Conservation (phyloP, 2,113 vertebrate genomes). For the Gallinago media region DNA sequence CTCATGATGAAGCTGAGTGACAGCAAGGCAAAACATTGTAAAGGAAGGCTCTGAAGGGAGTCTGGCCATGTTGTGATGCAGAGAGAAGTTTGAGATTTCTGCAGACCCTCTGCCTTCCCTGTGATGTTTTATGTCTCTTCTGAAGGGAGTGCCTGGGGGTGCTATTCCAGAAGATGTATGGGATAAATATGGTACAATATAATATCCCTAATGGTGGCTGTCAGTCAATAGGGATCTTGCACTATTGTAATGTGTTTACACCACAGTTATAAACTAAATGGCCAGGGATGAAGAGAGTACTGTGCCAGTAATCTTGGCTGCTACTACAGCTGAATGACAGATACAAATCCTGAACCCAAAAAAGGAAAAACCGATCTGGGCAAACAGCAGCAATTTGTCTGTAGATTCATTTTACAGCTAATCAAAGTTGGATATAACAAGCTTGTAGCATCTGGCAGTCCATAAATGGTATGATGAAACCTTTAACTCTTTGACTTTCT, state of each 20-base stretch:
- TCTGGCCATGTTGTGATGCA: neutral
- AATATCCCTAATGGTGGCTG: neutral
- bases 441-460: constrained; percentile 58
- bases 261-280: neutral
- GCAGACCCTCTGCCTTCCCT: neutral
- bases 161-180: neutral
- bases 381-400: constrained; percentile 38
- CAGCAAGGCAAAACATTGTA: neutral
- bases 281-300: neutral
- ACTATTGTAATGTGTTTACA: neutral
- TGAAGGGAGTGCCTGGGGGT: neutral
- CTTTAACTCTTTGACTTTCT: constrained; percentile 50
- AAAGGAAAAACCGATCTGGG: neutral
- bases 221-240: neutral
- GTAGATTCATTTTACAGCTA: constrained; percentile 53
- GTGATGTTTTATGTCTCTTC: neutral
- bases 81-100: neutral
- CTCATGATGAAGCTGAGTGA: neutral
- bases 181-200: neutral
- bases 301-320: constrained; percentile 8
- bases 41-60: neutral
- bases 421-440: constrained; percentile 52
- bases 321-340: constrained; percentile 21
- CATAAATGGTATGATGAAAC: constrained; percentile 34
- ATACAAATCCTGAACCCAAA: neutral